Conservation (phyloP, 37 sponge, comb jelly and placozoan genomes). For the Oopsacas minuta region DNA sequence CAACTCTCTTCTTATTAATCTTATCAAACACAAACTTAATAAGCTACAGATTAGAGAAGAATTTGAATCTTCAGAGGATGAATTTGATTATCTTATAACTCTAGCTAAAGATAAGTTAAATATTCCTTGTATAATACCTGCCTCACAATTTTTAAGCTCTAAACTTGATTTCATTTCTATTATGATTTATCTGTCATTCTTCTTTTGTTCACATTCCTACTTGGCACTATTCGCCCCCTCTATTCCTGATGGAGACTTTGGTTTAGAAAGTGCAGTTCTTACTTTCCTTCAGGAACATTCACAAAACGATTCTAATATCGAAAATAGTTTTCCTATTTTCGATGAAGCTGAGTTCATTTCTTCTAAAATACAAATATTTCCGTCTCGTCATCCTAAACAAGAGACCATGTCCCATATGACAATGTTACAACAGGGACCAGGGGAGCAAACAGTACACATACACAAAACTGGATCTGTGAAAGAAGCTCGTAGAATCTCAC, state of each 20-base stretch:
- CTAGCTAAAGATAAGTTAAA: not conserved
- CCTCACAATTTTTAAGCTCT: not conserved
- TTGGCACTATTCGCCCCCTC: not conserved
- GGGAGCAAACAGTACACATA: not conserved
- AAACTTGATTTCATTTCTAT: not conserved
- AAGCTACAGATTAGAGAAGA: not conserved
- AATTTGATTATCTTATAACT: not conserved
- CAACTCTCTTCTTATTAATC: not conserved
- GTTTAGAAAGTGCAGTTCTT: not conserved
- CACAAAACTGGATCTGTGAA: not conserved
- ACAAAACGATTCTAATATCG: not conserved
- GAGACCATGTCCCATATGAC: not conserved
- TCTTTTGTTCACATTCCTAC: not conserved
- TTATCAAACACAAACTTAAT: not conserved
- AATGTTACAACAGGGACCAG: not conserved
- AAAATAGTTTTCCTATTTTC: not conserved
- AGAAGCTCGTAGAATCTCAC: not conserved
- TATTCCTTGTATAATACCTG: not conserved
- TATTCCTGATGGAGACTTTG: not conserved
- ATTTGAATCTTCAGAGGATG: not conserved
- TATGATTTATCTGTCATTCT: not conserved
- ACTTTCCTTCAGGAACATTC: conserved; percentile 6
- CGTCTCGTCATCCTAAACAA: not conserved
- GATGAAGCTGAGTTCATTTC: not conserved
- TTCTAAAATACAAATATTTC: not conserved